Evolutionary conservation across 2,888 invertebrate species (phyloP).

Genomic region (Cerceris rybyensis): DNA sequence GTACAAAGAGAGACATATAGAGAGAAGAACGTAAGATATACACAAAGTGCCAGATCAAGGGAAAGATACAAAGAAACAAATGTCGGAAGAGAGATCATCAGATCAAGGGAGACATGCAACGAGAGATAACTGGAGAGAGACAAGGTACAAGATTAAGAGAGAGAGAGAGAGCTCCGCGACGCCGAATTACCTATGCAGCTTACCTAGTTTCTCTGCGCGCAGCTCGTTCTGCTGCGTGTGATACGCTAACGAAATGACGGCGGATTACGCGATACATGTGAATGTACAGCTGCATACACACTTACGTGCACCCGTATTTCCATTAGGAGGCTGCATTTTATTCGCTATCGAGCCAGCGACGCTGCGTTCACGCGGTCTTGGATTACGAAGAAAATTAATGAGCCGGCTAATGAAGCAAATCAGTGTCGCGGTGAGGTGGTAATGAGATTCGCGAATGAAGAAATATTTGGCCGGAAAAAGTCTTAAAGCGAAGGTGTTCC

Average conservation of each 20-base stretch:
- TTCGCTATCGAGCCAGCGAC: no score
- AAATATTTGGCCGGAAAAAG: no score
- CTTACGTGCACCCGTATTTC: conserved; percentile 22
- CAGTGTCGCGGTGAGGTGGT: background rate
- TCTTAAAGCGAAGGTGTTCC: no score
- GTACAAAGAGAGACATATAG: no score
- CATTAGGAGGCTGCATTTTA: conserved; percentile 39
- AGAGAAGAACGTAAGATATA: no score
- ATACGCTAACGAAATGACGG: conserved; percentile 51
- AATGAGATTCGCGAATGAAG: no score
- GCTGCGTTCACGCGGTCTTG: conserved; percentile 9
- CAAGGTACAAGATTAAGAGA: background rate
- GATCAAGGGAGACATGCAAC: no score
- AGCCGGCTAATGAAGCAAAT: conserved; percentile 14
- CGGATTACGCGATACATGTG: conserved; percentile 39
- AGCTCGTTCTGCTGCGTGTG: conserved; percentile 28
- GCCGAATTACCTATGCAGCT: conserved; percentile 60
- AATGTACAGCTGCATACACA: conserved; percentile 1
- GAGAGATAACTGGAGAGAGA: no score
- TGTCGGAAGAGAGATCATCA: no score
- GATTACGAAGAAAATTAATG: conserved; percentile 17
- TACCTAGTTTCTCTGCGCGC: conserved; percentile 45
- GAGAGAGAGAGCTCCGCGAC: conserved; percentile 25
- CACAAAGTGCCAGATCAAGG: no score
- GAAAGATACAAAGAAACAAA: no score